These are phyloP conservation scores for Heliconius charithonia DNA, from an alignment of 2,888 invertebrate genomes.

Conservation along the genomic window DNA sequence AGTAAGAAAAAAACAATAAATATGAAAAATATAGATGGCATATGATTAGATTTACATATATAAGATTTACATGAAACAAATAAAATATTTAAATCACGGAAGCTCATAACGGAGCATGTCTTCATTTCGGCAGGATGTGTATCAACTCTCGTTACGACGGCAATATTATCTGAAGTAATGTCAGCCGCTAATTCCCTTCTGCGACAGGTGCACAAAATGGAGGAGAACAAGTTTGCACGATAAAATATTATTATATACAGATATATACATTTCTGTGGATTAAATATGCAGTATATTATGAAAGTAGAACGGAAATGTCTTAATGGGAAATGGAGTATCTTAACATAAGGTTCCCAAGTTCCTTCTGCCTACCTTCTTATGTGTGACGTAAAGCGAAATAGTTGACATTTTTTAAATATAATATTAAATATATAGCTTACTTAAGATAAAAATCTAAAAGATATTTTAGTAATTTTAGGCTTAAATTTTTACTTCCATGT, in stretches of 20 bases:
- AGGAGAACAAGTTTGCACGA: not conserved
- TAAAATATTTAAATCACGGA: not conserved
- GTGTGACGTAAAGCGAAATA: not conserved
- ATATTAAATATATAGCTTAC: too few species aligned
- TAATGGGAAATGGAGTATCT: too few species aligned
- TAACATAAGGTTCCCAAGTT: too few species aligned
- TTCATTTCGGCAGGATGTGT: conserved; percentile 11
- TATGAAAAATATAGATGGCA: too few species aligned
- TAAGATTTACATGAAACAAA: not conserved
- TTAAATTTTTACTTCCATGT: too few species aligned
- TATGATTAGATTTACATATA: too few species aligned
- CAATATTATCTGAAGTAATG: conserved; percentile 20
- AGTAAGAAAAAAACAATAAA: not conserved
- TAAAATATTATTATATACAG: conserved; percentile 4
- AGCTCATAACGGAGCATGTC: not conserved
- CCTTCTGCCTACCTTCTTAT: too few species aligned
- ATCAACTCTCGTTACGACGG: conserved; percentile 8
- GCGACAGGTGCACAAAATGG: conserved; percentile 16
- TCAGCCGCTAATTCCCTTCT: conserved; percentile 11
- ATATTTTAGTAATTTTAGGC: too few species aligned
- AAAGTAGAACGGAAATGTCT: too few species aligned
- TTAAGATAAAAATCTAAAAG: too few species aligned
- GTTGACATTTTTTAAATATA: too few species aligned
- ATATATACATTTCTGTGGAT: not conserved
- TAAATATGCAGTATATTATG: not conserved